phyloP scores from a whole-genome alignment of 2,797 vertebrate species.

The Clarias fuscus region DNA sequence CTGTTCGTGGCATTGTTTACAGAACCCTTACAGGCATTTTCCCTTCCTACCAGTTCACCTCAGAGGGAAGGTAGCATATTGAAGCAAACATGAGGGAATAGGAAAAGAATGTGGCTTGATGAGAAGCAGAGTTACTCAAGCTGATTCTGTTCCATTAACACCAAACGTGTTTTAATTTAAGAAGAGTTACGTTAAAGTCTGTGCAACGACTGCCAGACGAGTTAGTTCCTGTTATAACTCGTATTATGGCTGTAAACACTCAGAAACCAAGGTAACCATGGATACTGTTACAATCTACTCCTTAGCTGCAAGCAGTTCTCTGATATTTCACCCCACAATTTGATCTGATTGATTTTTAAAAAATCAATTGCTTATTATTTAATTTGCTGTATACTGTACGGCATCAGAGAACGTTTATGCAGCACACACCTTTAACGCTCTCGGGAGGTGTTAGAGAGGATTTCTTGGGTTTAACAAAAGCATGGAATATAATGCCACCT shows the following conservation, averaged over 20 bases:
- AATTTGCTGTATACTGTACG: neutral
- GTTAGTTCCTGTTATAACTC: neutral
- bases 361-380: neutral
- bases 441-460: neutral
- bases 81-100: neutral
- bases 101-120: neutral
- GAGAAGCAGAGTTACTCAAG: neutral
- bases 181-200: neutral
- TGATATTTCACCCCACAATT: neutral
- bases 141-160: neutral
- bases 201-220: neutral
- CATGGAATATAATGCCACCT: slow-evolving; percentile 1
- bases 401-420: neutral
- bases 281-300: neutral
- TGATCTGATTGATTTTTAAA: neutral
- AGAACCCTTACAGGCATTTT: neutral
- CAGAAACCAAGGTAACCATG: neutral
- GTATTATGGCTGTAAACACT: neutral
- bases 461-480: neutral
- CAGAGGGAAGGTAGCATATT: neutral
- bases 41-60: neutral
- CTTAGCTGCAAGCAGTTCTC: neutral
- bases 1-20: neutral
- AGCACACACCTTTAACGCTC: neutral
- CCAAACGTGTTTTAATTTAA: neutral